Base-by-base conservation (phyloP, 2,113 vertebrate species). In the Cheirogaleus medius region DNA sequence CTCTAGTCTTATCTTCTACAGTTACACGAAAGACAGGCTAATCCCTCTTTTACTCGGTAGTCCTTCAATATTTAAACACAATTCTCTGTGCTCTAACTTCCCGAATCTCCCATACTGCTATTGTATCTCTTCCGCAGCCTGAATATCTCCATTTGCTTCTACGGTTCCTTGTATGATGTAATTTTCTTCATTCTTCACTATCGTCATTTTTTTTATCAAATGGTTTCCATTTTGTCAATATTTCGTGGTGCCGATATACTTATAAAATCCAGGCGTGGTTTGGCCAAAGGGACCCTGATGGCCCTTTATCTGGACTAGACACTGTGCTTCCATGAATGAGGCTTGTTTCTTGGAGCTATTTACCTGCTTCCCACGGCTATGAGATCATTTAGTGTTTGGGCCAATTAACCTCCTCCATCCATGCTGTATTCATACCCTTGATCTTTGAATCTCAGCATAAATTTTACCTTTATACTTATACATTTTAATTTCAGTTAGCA, bases 141-240 rank as follows among this genome's bases (percentile, higher is more conserved):
- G 12, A 34, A 60, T 47, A 47, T 66, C 4, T 20, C 52, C 10
- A 21, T 5, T 14, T 9, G 11, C 37, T 87, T 47, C 29, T 2
- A 14, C 1, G 0, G 0, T 18, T n/a, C 15, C n/a, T 87, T 58
- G 21, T 1, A 25, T 1, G 11, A 83, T 42, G n/a, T 39, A 37
- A 71, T 14, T 54, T n/a, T 32, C 63, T 23, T 6, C 17, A 6
- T 10, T 54, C 14, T 29, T 39, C 6, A 20, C 20, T 47, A 15
- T 9, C 2, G 4, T 37, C 37, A 49, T 13, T 29, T 29, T 25
- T 39, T 83, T 42, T 39, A 64, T 54, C 25, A 39, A 47, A 32
- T 47, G n/a, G 6, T 11, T 78, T 58, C 76, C 20, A 13, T 64
- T 64, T 54, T 44, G 49, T 78, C n/a, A 39, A 25, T 10, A 17